Evolutionary conservation across 2,797 vertebrate species (phyloP), one percentile per base, ranked within the genome.

Genomic region (Choloepus didactylus): DNA sequence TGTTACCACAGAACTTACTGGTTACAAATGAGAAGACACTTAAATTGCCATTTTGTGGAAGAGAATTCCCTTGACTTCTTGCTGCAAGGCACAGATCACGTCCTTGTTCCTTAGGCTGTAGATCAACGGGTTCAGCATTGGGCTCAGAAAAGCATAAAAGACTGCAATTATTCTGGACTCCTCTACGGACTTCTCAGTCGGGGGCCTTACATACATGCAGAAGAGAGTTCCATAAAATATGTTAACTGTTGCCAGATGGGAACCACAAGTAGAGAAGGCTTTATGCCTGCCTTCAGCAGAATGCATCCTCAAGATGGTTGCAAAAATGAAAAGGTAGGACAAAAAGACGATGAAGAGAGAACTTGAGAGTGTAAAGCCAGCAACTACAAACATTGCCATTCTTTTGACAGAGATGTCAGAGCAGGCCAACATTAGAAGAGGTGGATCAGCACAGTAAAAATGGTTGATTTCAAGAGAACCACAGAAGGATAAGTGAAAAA

Each of bases 391-490:
- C 96, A 97, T 96, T 0, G 95, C 90, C 90, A 87, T 92, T n/a
- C 90, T 92, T 59, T 97, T 97, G 41, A 92, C 38, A 0, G 66
- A 69, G 9, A 88, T 85, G 51, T 98, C 92, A n/a, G 96, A 95
- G 75, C 97, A 98, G 35, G 97, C 95, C 64, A 98, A 4, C 44
- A 91, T 72, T 1, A 98, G n/a, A 1, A 98, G 95, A 5, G 97
- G 96, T 12, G 97, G 98, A 9, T 97, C 97, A 9, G 97, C 97
- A n/a, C 97, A 97, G 87, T 98, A 98, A 70, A 98, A 98, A 75
- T 97, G 96, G 6, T 94, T 93, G 89, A 98, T 97, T 59, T 87
- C 95, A 10, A 56, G 79, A n/a, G 97, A 94, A 66, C 85, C 91
- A 90, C 97, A 97, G 92, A 97, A 98, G 11, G 97, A 94, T 29